These are phyloP conservation scores for Tachina grossa DNA, from an alignment of 2,888 invertebrate species.

Conservation along the genomic window DNA sequence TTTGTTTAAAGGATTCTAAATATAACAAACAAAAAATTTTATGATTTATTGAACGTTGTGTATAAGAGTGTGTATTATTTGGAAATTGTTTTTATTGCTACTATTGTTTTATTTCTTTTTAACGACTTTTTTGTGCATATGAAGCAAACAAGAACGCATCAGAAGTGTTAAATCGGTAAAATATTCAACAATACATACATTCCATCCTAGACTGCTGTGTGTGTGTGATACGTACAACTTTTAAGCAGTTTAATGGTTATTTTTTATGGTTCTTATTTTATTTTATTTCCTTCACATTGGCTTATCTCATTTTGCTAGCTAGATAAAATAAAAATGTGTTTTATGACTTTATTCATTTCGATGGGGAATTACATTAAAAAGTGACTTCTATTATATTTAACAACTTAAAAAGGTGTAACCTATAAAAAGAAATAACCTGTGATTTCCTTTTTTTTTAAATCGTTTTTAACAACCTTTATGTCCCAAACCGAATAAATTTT, in stretches of 20 bases:
- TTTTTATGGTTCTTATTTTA: slow-evolving; percentile 42
- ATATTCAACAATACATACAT: slow-evolving; percentile 1
- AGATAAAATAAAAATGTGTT: slow-evolving; percentile 24
- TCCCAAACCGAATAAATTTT: background rate
- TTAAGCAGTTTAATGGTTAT: slow-evolving; percentile 49
- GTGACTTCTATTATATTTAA: slow-evolving; percentile 21
- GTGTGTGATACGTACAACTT: slow-evolving; percentile 13
- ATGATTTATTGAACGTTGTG: slow-evolving; percentile 60
- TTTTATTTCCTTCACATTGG: slow-evolving; percentile 14
- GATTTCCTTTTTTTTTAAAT: slow-evolving; percentile 11
- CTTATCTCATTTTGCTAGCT: background rate
- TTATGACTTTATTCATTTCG: slow-evolving; percentile 59
- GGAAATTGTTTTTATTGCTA: background rate
- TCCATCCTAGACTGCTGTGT: too few species aligned
- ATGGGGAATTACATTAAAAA: slow-evolving; percentile 25
- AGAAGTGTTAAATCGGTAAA: slow-evolving; percentile 43
- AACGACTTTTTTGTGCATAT: background rate
- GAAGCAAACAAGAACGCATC: slow-evolving; percentile 4
- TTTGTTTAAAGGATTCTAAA: slow-evolving; percentile 52
- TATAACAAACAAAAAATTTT: slow-evolving; percentile 31
- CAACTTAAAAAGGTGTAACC: slow-evolving; percentile 43
- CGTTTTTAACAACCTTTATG: slow-evolving; percentile 1
- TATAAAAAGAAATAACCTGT: slow-evolving; percentile 6
- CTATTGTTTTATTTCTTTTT: slow-evolving; percentile 16
- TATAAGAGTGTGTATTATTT: slow-evolving; percentile 23